phyloP scores from a whole-genome alignment of 2,888 invertebrate species.

The Hypsopygia costalis region DNA sequence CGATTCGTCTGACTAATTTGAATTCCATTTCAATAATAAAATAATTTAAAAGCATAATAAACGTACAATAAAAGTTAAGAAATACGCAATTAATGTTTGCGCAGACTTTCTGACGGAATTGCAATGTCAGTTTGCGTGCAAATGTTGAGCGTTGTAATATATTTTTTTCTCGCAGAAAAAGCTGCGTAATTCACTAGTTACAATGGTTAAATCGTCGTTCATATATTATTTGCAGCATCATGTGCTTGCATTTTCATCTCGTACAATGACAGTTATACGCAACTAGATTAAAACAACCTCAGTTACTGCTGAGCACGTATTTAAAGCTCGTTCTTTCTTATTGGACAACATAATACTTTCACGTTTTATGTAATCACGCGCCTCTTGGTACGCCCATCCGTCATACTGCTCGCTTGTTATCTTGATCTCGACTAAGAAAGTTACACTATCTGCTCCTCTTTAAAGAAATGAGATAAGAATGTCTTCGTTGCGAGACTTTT shows the following conservation, averaged over 20 bases:
- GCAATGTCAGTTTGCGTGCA: no score
- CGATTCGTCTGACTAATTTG: no score
- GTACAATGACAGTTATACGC: conserved; percentile 22
- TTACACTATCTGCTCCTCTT: conserved; percentile 48
- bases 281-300: conserved; percentile 30
- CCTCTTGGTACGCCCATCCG: conserved; percentile 58
- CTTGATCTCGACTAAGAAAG: conserved; percentile 61
- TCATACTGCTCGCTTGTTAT: conserved; percentile 57
- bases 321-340: conserved; percentile 49
- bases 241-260: conserved; percentile 19
- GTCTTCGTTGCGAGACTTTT: conserved; percentile 12
- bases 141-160: no score
- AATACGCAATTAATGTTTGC: no score
- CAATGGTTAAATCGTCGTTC: no score
- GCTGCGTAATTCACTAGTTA: no score
- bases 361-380: conserved; percentile 65
- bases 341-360: conserved; percentile 64
- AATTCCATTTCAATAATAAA: no score
- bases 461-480: conserved; percentile 44
- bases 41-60: no score
- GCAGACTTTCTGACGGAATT: no score
- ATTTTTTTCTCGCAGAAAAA: no score
- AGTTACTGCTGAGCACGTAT: conserved; percentile 21
- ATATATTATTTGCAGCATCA: background rate
- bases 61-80: no score